Conservation (phyloP, 1,140 invertebrate genomes). For the Lepidurus apus region DNA sequence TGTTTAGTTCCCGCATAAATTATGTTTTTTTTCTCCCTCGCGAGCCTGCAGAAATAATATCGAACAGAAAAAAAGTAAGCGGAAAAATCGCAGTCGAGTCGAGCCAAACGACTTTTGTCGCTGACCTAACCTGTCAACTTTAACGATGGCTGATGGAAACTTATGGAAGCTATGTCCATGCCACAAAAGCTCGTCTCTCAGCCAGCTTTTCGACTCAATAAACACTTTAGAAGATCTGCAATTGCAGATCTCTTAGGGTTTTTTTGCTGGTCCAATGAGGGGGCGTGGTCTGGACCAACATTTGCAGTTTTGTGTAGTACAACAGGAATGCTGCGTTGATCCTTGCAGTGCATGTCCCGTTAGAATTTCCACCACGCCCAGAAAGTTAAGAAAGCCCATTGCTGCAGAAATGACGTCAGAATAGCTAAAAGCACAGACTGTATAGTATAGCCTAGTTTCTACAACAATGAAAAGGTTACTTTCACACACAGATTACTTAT, state of each 20-base stretch:
- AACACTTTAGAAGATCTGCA: not conserved
- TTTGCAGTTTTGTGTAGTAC: no score
- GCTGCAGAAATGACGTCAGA: slow-evolving; percentile 1
- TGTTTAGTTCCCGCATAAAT: not conserved
- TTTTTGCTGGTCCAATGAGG: not conserved
- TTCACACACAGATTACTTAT: no score
- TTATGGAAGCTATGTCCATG: not conserved
- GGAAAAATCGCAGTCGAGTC: not conserved
- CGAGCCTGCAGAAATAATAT: not conserved
- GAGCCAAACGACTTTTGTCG: slow-evolving; percentile 16
- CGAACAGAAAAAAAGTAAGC: not conserved
- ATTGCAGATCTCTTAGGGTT: not conserved
- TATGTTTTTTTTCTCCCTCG: not conserved
- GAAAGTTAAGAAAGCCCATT: not conserved
- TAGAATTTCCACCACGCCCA: not conserved
- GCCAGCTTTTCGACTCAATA: slow-evolving; percentile 12
- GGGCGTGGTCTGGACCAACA: not conserved
- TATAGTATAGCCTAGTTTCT: no score
- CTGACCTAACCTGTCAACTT: slow-evolving; percentile 17
- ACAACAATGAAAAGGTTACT: no score
- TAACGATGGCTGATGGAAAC: slow-evolving; percentile 6
- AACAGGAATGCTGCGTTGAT: no score
- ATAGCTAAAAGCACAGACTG: not conserved
- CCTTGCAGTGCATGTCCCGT: not conserved
- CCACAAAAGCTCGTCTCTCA: not conserved